Conservation (phyloP, 2,113 vertebrate genomes). For the Halcyon senegalensis region DNA sequence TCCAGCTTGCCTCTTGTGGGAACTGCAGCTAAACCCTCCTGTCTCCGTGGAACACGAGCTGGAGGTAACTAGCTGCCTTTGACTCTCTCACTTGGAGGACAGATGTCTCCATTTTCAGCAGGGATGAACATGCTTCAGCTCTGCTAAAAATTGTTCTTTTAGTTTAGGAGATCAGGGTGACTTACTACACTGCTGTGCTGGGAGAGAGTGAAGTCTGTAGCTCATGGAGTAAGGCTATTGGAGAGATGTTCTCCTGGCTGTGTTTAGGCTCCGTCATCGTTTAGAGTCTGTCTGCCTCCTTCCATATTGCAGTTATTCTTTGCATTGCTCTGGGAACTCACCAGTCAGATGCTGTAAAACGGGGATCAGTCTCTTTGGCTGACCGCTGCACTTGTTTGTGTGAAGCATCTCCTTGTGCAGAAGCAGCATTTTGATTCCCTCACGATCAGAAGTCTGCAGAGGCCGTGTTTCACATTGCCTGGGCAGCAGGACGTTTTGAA, state of each 20-base stretch:
- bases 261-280: rapidly evolving
- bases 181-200: background rate
- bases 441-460: background rate
- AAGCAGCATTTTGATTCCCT: background rate
- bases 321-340: background rate
- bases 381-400: background rate
- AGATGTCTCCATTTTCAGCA: background rate
- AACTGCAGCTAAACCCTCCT: background rate
- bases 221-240: background rate
- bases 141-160: background rate
- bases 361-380: background rate
- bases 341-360: background rate
- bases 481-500: slow-evolving; percentile 14
- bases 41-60: background rate
- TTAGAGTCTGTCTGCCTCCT: background rate
- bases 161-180: background rate
- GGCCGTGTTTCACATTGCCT: background rate
- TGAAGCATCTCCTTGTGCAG: background rate
- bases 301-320: background rate
- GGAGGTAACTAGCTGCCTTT: background rate
- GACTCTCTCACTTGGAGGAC: background rate
- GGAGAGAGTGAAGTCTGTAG: background rate
- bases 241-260: background rate
- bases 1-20: background rate
- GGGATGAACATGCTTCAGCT: background rate